A percentile compares a stretch with the other conserved stretches of the same genome.
Evolutionary conservation across 2,797 vertebrate genomes (phyloP).

Genomic region (Melanogrammus aeglefinus): DNA sequence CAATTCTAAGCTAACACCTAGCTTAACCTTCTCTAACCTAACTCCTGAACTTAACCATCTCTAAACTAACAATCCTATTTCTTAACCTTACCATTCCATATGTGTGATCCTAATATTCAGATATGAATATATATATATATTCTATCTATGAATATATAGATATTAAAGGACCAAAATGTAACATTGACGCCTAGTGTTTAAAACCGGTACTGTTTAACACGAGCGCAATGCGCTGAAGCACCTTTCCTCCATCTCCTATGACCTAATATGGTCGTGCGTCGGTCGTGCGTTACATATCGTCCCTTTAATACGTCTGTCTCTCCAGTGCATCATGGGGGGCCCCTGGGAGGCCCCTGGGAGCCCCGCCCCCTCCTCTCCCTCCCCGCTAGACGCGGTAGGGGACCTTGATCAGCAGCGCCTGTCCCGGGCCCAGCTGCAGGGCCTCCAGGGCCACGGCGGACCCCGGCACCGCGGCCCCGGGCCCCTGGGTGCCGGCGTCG

Average conservation of each 20-base stretch:
- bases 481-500: conserved; percentile 23
- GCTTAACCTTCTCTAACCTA: not conserved
- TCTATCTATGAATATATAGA: not conserved
- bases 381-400: conserved; percentile 45
- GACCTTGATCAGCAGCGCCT: conserved; percentile 77
- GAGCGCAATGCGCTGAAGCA: too few relatives aligned
- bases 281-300: not conserved
- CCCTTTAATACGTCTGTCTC: not conserved
- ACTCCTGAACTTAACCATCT: not conserved
- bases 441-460: conserved; percentile 41
- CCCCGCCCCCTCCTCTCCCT: not conserved
- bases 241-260: too few relatives aligned
- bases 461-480: not conserved
- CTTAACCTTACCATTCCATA: not conserved
- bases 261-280: too few relatives aligned
- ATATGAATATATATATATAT: not conserved
- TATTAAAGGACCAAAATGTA: not conserved
- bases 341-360: too few relatives aligned
- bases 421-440: conserved; percentile 59
- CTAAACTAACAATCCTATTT: not conserved
- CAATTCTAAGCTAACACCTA: too few relatives aligned
- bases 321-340: too few relatives aligned
- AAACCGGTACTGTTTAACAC: too few relatives aligned
- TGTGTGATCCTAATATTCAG: not conserved
- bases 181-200: not conserved